A percentile compares a stretch with the other conserved stretches of the same genome.
These are phyloP conservation scores for Mus pahari DNA, from an alignment of 2,113 vertebrate genomes.

Conservation along the genomic window DNA sequence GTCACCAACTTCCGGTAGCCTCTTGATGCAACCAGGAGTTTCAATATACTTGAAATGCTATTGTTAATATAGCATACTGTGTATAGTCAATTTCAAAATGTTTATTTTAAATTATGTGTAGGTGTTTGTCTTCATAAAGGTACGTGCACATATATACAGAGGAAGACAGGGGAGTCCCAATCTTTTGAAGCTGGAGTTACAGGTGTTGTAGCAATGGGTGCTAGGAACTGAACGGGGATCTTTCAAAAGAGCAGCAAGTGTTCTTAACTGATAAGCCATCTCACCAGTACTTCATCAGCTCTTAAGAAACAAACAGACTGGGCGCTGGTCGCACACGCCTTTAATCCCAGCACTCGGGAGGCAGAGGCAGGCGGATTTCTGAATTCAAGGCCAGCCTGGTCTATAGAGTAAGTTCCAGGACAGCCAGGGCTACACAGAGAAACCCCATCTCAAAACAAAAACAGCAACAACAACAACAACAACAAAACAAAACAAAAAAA, in stretches of 20 bases:
- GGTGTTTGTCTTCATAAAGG: not conserved
- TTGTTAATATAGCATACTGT: not conserved
- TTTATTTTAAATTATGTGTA: not conserved
- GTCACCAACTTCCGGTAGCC: not conserved
- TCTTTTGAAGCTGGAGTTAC: not conserved
- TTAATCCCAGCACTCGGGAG: too few relatives aligned
- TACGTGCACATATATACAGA: not conserved
- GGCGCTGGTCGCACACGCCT: too few relatives aligned
- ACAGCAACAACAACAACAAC: too few relatives aligned
- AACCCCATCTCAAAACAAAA: too few relatives aligned
- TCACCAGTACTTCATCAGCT: not conserved
- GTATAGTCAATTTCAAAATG: not conserved
- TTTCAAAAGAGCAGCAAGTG: not conserved
- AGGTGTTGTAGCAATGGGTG: not conserved
- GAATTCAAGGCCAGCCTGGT: too few relatives aligned
- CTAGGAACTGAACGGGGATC: not conserved
- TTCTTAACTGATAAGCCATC: not conserved
- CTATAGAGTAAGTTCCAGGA: too few relatives aligned
- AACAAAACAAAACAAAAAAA: too few relatives aligned
- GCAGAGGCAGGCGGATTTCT: too few relatives aligned
- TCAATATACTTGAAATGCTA: not conserved
- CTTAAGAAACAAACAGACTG: not conserved
- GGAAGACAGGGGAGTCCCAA: not conserved
- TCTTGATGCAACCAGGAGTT: not conserved
- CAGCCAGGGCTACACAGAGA: too few relatives aligned